Evolutionary conservation across 2,113 vertebrate species (phyloP).

Genomic region (Cryptotis parvus): DNA sequence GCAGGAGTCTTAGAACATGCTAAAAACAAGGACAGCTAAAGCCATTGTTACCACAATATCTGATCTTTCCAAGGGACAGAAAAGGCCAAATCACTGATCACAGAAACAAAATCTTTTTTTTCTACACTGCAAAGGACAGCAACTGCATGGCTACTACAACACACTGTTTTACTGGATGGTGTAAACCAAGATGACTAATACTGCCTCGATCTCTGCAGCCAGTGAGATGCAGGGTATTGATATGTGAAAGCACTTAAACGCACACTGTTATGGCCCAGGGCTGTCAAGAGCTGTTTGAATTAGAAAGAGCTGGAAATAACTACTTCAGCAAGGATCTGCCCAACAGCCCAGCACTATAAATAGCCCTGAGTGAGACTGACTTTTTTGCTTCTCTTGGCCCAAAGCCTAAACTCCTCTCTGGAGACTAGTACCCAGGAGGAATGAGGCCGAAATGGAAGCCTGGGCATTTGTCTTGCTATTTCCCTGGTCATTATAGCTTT

Average conservation of each 20-base stretch:
- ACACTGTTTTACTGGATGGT: conserved; percentile 44
- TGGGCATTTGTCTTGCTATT: conserved; percentile 17
- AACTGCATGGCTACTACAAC: background rate
- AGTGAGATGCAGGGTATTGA: conserved; percentile 53
- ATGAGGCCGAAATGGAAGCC: background rate
- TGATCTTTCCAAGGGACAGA: conserved; percentile 20
- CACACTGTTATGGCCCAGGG: conserved; percentile 30
- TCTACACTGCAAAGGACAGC: background rate
- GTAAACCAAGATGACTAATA: conserved; percentile 61
- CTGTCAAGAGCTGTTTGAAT: conserved; percentile 69
- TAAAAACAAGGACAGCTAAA: conserved; percentile 11
- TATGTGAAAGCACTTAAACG: conserved; percentile 74
- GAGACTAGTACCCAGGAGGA: background rate
- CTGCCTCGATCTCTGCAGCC: conserved; percentile 66
- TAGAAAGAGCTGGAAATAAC: conserved; percentile 73
- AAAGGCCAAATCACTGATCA: conserved; percentile 3
- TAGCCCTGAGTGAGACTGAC: conserved; percentile 48
- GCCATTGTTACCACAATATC: background rate
- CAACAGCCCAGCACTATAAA: conserved; percentile 59
- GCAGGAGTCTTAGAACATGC: conserved; percentile 38
- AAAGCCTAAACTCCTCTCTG: conserved; percentile 8
- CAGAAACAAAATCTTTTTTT: background rate
- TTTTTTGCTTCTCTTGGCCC: conserved; percentile 47
- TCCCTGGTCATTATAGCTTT: background rate
- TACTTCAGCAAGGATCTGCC: background rate